Evolutionary conservation across 2,113 vertebrate species (phyloP), one percentile per base, ranked within the genome.

Genomic region (Dendrocopos noguchii): DNA sequence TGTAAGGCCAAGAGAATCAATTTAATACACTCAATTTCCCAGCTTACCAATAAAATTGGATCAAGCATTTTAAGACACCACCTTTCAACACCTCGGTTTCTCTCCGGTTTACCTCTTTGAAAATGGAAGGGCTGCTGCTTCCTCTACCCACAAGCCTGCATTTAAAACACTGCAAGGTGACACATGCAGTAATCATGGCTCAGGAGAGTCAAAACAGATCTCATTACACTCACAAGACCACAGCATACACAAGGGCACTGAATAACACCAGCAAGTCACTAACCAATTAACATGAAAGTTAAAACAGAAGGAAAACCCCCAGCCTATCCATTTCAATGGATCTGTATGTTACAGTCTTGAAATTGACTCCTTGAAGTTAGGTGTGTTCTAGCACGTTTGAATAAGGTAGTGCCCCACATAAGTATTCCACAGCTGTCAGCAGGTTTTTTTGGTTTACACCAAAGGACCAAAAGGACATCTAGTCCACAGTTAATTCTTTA

Each of bases 1-100:
- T 99, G 96, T 12, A 79, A 82, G 29, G 47, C 50, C 57, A n/a
- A 74, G 17, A 56, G 28, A 46, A 11, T 14, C 68, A 68, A 7
- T 55, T 87, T 24, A 93, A 74, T 44, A 20, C 29, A 63, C n/a
- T 36, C 31, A 17, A 29, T 87, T 86, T 31, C 52, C 7, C 34
- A 80, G 1, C 64, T 36, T 84, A 16, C 22, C 39, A 87, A 44
- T 15, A 36, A 78, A 44, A 68, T 17, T 15, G 15, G 3, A 28
- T n/a, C n/a, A 57, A 86, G 56, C 28, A 47, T 44, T 68, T 72
- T 44, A 61, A 33, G 80, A 33, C 19, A 80, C 60, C 21, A 42
- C 33, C 20, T 76, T 77, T 77, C 28, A 71, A 52, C 15, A 70
- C 24, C 44, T 53, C 55, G 5, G 15, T 15, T 71, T 87, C 28